Percentiles rank a stretch among this genome's conserved stretches.
These are phyloP conservation scores for Myocastor coypus DNA, from an alignment of 2,113 vertebrate species.

Conservation along the genomic window DNA sequence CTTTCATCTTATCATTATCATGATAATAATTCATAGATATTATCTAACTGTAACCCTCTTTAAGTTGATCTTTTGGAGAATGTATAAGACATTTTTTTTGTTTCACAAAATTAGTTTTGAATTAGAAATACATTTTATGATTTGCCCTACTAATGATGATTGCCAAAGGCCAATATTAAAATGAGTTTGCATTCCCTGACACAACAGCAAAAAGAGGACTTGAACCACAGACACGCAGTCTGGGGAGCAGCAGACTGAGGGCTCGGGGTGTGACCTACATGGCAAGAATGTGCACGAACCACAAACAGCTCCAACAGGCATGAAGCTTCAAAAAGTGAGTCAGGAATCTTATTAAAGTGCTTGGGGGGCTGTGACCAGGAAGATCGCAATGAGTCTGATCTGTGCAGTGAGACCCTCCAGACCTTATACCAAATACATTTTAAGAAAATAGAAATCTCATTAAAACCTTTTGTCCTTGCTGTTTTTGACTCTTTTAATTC, in stretches of 20 bases:
- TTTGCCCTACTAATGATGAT: slow-evolving; percentile 77
- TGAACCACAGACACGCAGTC: slow-evolving; percentile 74
- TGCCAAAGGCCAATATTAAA: slow-evolving; percentile 80
- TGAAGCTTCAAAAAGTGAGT: slow-evolving; percentile 48
- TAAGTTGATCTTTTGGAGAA: slow-evolving; percentile 34
- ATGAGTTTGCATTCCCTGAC: slow-evolving; percentile 73
- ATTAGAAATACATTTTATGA: slow-evolving; percentile 44
- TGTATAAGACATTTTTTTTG: neutral
- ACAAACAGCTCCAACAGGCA: slow-evolving; percentile 64
- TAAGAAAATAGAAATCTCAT: neutral
- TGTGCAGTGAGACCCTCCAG: too few relatives aligned
- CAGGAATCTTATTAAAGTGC: neutral
- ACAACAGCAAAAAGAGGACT: slow-evolving; percentile 69
- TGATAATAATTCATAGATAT: slow-evolving; percentile 1
- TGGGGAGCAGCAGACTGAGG: slow-evolving; percentile 48
- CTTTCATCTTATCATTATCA: too few relatives aligned
- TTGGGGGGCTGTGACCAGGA: too few relatives aligned
- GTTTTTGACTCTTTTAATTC: neutral
- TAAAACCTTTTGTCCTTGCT: slow-evolving; percentile 47
- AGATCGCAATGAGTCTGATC: too few relatives aligned
- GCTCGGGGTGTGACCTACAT: slow-evolving; percentile 70
- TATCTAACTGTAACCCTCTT: neutral
- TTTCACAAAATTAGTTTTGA: slow-evolving; percentile 48
- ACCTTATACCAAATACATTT: too few relatives aligned
- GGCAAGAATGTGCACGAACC: slow-evolving; percentile 50